A percentile compares a stretch with the other conserved stretches of the same genome.
These are phyloP conservation scores for Apotomis turbidana DNA, from an alignment of 2,888 invertebrate genomes.

Conservation along the genomic window DNA sequence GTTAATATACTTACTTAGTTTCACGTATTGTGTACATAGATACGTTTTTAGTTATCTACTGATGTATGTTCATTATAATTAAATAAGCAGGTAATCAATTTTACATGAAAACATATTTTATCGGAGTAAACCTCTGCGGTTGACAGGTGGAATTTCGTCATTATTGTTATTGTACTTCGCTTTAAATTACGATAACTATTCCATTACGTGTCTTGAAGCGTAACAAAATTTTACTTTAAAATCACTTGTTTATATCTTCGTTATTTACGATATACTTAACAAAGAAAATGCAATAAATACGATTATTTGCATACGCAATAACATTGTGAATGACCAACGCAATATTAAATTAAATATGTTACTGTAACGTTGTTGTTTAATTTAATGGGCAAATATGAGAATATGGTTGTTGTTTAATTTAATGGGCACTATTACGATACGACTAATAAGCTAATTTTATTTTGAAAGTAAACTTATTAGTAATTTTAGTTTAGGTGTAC, in stretches of 20 bases:
- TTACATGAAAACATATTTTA: constrained; percentile 14
- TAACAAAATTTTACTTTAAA: not conserved
- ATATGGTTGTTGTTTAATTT: not conserved
- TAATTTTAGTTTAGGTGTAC: constrained; percentile 17
- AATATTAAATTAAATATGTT: not conserved
- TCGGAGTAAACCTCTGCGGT: not conserved
- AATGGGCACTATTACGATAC: not conserved
- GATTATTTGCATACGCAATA: not conserved
- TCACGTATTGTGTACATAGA: not conserved
- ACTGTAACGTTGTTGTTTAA: not conserved
- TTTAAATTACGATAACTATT: not conserved
- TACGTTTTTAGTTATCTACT: constrained; percentile 9
- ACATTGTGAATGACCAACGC: not conserved
- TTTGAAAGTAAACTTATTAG: constrained; percentile 1
- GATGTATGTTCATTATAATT: constrained; percentile 19
- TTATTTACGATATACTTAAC: not conserved
- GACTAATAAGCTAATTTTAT: constrained; percentile 17
- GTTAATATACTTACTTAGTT: no score
- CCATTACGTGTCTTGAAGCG: not conserved
- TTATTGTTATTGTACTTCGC: constrained; percentile 3
- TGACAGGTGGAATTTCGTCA: not conserved
- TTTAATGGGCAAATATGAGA: constrained; percentile 16
- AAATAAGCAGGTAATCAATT: constrained; percentile 27
- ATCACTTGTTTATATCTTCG: not conserved
- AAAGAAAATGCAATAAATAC: not conserved